These are phyloP conservation scores for Callaeas wilsoni DNA, from an alignment of 2,113 vertebrate genomes.

Conservation along the genomic window DNA sequence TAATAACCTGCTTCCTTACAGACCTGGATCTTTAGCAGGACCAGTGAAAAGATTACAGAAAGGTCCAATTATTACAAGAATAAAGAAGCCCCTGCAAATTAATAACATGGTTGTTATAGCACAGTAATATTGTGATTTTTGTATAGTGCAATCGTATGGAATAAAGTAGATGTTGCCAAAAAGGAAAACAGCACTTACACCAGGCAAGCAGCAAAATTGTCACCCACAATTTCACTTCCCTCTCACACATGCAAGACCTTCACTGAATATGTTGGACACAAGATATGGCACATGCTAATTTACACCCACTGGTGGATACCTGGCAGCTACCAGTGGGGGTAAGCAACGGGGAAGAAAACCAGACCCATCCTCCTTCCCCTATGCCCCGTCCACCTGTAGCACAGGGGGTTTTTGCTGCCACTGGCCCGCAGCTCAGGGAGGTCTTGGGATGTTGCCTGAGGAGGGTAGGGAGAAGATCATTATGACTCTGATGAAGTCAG, in stretches of 20 bases:
- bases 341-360: not conserved
- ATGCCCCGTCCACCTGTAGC: not conserved
- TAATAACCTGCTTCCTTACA: not conserved
- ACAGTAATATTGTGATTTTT: not conserved
- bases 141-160: not conserved
- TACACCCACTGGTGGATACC: not conserved
- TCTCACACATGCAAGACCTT: not conserved
- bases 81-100: not conserved
- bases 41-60: not conserved
- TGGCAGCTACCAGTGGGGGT: not conserved
- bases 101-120: not conserved
- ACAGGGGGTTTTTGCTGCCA: not conserved
- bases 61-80: not conserved
- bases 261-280: accelerated
- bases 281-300: not conserved
- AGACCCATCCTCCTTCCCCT: not conserved
- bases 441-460: no score
- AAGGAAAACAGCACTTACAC: not conserved
- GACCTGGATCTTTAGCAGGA: not conserved
- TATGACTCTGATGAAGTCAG: not conserved
- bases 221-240: not conserved
- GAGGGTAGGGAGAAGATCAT: not conserved
- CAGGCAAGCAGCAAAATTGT: not conserved
- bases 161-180: not conserved
- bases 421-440: not conserved